These are phyloP conservation scores for Apostichopus japonicus DNA, from an alignment of 35 echinoderm and acorn worm genomes.

Conservation along the genomic window DNA sequence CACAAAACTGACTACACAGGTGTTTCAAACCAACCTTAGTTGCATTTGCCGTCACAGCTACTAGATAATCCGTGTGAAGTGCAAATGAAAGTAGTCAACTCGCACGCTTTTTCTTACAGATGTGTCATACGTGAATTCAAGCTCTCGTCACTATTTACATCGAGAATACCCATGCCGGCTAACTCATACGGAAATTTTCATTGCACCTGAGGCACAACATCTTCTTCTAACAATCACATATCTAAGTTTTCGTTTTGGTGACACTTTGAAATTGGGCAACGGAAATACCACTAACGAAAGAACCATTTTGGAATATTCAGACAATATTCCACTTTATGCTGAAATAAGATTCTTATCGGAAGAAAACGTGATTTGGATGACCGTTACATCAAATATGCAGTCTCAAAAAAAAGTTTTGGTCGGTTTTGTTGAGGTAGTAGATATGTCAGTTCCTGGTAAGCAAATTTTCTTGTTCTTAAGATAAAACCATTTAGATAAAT, in stretches of 20 bases:
- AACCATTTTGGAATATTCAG: background rate
- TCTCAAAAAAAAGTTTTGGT: background rate
- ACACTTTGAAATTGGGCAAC: background rate
- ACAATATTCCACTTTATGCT: too few species aligned
- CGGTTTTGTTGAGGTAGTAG: background rate
- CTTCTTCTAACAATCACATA: background rate
- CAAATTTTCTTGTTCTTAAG: too few species aligned
- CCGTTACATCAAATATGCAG: background rate
- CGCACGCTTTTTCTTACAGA: too few species aligned
- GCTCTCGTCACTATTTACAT: too few species aligned
- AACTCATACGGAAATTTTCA: background rate
- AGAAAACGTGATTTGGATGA: background rate
- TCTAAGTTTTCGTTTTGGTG: background rate
- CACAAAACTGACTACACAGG: too few species aligned
- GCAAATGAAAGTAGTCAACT: too few species aligned
- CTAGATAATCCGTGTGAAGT: too few species aligned
- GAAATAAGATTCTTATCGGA: too few species aligned
- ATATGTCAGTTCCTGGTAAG: background rate
- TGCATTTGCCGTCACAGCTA: too few species aligned
- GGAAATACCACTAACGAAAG: background rate
- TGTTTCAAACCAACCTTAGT: too few species aligned
- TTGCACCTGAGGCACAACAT: background rate
- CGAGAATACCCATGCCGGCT: background rate
- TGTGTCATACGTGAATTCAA: too few species aligned
- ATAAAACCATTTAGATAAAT: too few species aligned